Conservation (phyloP, 2,888 invertebrate species). For the Baccha elongata region DNA sequence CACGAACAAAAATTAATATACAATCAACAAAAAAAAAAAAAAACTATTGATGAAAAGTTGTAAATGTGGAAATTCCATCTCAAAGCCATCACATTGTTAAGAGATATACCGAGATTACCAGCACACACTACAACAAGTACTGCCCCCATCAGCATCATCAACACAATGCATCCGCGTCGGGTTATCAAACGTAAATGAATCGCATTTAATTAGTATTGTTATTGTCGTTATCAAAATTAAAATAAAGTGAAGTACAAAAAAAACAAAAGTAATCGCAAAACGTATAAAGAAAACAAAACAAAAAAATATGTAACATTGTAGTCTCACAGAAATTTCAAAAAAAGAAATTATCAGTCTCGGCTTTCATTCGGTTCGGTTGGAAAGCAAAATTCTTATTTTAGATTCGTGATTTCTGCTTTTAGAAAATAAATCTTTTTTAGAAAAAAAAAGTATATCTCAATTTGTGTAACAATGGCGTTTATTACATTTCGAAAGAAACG, state of each 20-base stretch:
- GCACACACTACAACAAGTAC: constrained; percentile 38
- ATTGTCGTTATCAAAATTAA: constrained; percentile 65
- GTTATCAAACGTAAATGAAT: constrained; percentile 60
- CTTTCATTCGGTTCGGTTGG: constrained; percentile 36
- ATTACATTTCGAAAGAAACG: constrained; percentile 38
- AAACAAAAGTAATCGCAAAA: constrained; percentile 53
- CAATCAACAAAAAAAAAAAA: background rate
- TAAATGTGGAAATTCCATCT: constrained; percentile 6
- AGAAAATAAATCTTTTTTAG: background rate
- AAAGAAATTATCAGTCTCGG: constrained; percentile 28
- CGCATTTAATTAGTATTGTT: constrained; percentile 64
- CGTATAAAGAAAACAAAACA: constrained; percentile 13
- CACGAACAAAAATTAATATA: background rate
- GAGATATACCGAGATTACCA: constrained; percentile 33
- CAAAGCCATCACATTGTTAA: constrained; percentile 9
- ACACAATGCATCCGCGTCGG: constrained; percentile 65
- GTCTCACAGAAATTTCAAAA: constrained; percentile 19
- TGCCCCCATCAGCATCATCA: constrained; percentile 38
- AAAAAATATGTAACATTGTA: constrained; percentile 31
- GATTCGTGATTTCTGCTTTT: constrained; percentile 1
- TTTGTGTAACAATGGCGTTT: constrained; percentile 48
- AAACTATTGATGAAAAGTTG: constrained; percentile 3
- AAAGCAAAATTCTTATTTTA: constrained; percentile 28
- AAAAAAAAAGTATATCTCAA: background rate
- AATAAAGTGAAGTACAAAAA: constrained; percentile 62